phyloP scores from a whole-genome alignment of 92 coral and sea anemone genomes.

The Zoanthus sociatus region DNA sequence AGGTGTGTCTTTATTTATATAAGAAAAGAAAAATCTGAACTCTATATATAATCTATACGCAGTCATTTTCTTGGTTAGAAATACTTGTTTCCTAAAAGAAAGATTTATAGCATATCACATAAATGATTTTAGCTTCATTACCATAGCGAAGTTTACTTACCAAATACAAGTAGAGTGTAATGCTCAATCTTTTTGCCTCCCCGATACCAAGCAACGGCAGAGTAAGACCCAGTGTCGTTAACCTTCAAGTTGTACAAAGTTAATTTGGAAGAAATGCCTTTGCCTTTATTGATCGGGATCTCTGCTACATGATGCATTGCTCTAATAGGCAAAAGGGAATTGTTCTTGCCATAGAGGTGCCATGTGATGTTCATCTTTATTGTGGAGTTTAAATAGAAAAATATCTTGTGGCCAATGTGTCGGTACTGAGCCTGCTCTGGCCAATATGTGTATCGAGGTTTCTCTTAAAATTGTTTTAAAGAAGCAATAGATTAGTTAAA shows the following conservation, averaged over 20 bases:
- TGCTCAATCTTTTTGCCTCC: neutral
- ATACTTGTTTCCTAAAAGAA: too few relatives aligned
- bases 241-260: slow-evolving; percentile 12
- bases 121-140: too few relatives aligned
- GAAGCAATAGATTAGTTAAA: too few relatives aligned
- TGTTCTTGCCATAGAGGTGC: neutral
- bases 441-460: neutral
- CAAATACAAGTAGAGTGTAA: slow-evolving; percentile 31
- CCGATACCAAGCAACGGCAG: neutral
- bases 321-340: neutral
- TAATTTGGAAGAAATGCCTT: neutral
- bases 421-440: neutral
- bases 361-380: neutral
- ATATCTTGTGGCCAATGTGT: neutral
- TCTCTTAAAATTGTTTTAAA: neutral
- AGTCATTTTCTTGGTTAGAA: too few relatives aligned
- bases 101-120: too few relatives aligned
- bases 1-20: too few relatives aligned
- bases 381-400: slow-evolving; percentile 1
- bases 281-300: neutral
- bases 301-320: slow-evolving; percentile 19
- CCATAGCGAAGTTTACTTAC: neutral
- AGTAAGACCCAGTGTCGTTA: slow-evolving; percentile 24
- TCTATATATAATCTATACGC: too few relatives aligned
- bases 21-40: too few relatives aligned